phyloP scores from a whole-genome alignment of 2,797 vertebrate genomes.

The Gastrophryne carolinensis region DNA sequence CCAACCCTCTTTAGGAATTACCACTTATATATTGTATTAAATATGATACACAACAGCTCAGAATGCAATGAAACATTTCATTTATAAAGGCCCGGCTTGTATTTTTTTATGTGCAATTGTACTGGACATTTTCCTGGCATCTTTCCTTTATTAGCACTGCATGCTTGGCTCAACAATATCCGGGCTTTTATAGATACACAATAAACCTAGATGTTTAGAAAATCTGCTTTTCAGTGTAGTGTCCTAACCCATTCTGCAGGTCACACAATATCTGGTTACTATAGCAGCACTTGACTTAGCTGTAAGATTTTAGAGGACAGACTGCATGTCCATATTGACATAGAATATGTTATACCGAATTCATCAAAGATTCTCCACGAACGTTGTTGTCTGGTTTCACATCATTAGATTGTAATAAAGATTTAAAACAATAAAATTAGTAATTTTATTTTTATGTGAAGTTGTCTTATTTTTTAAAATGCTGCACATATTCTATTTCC shows the following conservation, averaged over 20 bases:
- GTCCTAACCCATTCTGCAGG: slow-evolving; percentile 3
- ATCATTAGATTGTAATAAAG: no score
- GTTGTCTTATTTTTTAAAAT: no score
- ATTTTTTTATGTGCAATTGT: neutral
- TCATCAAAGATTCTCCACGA: no score
- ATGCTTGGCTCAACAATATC: neutral
- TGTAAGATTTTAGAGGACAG: neutral
- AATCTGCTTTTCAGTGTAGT: neutral
- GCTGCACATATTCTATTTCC: no score
- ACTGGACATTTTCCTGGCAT: neutral
- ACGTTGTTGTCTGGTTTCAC: no score
- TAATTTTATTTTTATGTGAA: no score
- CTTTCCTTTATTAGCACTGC: neutral
- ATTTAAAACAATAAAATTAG: no score
- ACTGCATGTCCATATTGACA: neutral
- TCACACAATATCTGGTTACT: slow-evolving; percentile 13
- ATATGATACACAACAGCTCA: no score
- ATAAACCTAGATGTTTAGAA: neutral
- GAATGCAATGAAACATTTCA: no score
- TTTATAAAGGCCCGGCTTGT: no score
- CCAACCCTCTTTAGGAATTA: no score
- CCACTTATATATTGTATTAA: no score
- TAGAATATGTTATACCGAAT: neutral
- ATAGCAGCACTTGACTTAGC: slow-evolving; percentile 10
- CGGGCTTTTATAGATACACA: neutral